Base-by-base conservation (phyloP, 2,113 vertebrate genomes). In the Ornithorhynchus anatinus region DNA sequence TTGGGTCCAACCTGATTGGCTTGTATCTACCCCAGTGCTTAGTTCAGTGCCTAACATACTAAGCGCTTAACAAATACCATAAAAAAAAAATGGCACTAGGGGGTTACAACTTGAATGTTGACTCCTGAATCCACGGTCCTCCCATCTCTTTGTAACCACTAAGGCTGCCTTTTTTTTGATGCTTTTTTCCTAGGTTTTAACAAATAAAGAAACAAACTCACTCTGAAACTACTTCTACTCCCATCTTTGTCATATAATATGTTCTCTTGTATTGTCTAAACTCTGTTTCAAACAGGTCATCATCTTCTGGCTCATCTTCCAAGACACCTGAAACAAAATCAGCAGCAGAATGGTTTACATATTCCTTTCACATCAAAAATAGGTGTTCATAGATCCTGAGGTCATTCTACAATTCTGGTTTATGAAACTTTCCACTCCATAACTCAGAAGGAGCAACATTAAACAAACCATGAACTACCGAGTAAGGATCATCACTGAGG, bases 211-310 rank as follows among this genome's bases (percentile, higher is more conserved):
- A 4, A 80, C 48, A 58, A 15, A 93, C 98, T 87, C 86, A 99
- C 98, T 99, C 97, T 47, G 98, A 98, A 57, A 99, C 98, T 47
- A 98, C 91, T 70, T 98, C 97, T 81, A 99, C 95, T 0, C 91
- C 97, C 94, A 99, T 97, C 91, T 99, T 99, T 59, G 95, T 96
- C 97, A 99, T 99, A 72, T 99, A 99, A 72, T 99, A 99, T 4
- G 95, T 96, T 85, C 97, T 95, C 74, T 99, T 99, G 88, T 99
- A 99, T 77, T 99, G 98, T 72, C 96, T 94, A 85, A 99, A 99
- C 84, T 99, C 98, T 0, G 96, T 95, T 88, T 99, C 98, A 91
- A 99, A 99, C n/a, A 99, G 84, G 68, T 98, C 97, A 17, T 99
- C 97, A 48, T 99, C 96, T 84, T 98, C 97, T 32, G 93, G 92